phyloP scores from a whole-genome alignment of 2,888 invertebrate species.

The Tachina lurida region DNA sequence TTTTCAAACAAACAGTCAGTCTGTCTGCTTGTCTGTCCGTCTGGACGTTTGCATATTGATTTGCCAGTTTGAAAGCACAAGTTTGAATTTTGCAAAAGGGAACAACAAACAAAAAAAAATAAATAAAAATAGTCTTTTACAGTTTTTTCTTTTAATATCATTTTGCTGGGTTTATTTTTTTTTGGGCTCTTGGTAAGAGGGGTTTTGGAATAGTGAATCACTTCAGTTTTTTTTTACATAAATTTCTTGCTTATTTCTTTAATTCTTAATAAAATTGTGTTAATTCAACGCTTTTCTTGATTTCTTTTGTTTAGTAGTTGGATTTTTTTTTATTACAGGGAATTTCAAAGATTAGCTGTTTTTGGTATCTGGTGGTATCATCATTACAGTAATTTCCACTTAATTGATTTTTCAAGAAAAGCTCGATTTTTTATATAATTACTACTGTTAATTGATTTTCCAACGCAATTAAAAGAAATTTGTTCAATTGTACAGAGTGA shows the following conservation, averaged over 20 bases:
- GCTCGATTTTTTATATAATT: too few relatives aligned
- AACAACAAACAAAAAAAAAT: conserved; percentile 21
- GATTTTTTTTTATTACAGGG: background rate
- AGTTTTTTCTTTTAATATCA: background rate
- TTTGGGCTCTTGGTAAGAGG: background rate
- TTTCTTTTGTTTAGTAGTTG: background rate
- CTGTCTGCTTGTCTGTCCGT: conserved; percentile 25
- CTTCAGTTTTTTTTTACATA: conserved; percentile 3
- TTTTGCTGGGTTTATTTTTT: background rate
- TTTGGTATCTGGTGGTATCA: too few relatives aligned
- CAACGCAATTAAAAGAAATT: too few relatives aligned
- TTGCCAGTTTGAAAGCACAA: conserved; percentile 45
- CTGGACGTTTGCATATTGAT: conserved; percentile 32
- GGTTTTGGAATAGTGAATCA: conserved; percentile 50
- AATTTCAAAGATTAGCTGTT: too few relatives aligned
- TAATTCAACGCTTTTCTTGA: conserved; percentile 36
- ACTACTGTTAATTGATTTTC: too few relatives aligned
- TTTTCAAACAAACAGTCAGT: conserved; percentile 50
- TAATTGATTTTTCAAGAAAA: too few relatives aligned
- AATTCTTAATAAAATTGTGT: conserved; percentile 51
- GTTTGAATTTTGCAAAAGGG: conserved; percentile 5
- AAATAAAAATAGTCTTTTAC: background rate
- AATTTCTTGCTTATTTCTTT: conserved; percentile 24
- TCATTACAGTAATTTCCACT: too few relatives aligned
- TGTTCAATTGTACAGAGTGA: too few relatives aligned